Evolutionary conservation across 2,888 invertebrate genomes (phyloP), one percentile per base, ranked within the genome.

Genomic region (Laspeyria flexula): DNA sequence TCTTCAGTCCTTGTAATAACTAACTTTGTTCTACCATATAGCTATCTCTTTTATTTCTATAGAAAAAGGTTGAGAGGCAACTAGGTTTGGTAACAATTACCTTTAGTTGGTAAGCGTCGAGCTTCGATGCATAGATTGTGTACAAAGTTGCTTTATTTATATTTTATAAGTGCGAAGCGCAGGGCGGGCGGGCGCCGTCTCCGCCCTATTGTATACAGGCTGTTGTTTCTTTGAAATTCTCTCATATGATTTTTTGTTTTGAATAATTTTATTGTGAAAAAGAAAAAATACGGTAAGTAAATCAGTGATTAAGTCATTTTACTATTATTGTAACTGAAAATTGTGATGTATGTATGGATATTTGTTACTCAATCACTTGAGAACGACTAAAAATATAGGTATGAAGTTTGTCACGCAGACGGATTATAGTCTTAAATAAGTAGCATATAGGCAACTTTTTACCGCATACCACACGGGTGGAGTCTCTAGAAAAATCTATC

Each of bases 141-240:
- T 59, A 60, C 70, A 74, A 73, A 72, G 70, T 73, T 71, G 61
- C 54, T 65, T 67, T 80, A 76, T 83, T 81, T 85, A 83, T 81
- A 81, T 78, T 81, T 81, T 74, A 80, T 72, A 80, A 77, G 75
- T 75, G 74, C 73, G 72, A 76, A 77, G 76, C 75, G 68, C 71
- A 74, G 71, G 76, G 79, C 75, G 76, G 79, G 77, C 78, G 79
- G 60, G 46, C 50, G 45, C 40, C 71, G 59, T 66, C 70, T 70
- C 75, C 76, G 76, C 75, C 73, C 74, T 71, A 67, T 39, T 42
- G 10, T 42, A 54, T 60, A 71, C 1, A 35, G 60, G 56, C 0
- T 55, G 68, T 33, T 59, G 38, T 13, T 39, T 56, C 48, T 38
- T 25, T 15, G 0, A n/a, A n/a, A n/a, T n/a, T n/a, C 10, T 5